Evolutionary conservation across 2,888 invertebrate genomes (phyloP).

Genomic region (Dynastes maya): DNA sequence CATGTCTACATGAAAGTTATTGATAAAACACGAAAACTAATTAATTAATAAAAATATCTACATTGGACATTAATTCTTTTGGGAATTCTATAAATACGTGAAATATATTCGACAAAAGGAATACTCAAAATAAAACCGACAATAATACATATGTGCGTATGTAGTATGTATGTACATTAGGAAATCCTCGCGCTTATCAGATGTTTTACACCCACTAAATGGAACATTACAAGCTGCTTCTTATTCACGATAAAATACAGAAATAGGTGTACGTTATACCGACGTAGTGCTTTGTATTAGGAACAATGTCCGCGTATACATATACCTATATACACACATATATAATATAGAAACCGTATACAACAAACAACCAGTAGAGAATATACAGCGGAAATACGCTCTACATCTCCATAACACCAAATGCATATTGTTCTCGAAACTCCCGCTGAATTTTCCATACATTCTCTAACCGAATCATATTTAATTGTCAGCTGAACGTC

Average conservation of each 20-base stretch:
- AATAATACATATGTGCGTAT: not conserved
- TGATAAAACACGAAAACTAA: too few relatives aligned
- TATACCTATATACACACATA: too few relatives aligned
- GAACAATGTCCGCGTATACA: not conserved
- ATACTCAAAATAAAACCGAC: not conserved
- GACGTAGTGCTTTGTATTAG: not conserved
- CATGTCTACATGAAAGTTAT: too few relatives aligned
- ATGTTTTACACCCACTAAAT: slow-evolving; percentile 9
- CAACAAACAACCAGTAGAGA: slow-evolving; percentile 9
- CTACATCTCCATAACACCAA: not conserved
- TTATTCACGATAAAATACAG: not conserved
- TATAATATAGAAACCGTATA: too few relatives aligned
- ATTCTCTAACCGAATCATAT: slow-evolving; percentile 1
- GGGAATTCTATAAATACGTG: not conserved
- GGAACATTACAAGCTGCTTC: not conserved
- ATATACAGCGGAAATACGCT: not conserved
- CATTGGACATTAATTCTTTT: too few relatives aligned
- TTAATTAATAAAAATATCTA: too few relatives aligned
- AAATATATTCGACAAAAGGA: not conserved
- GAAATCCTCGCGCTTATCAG: not conserved
- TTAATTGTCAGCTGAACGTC: slow-evolving; percentile 28
- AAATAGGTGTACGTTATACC: not conserved
- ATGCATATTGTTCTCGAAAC: slow-evolving; percentile 21
- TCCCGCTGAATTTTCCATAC: not conserved
- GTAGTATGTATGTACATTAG: not conserved